phyloP scores from a whole-genome alignment of 2,113 vertebrate species.

The Hemiprocne comata region DNA sequence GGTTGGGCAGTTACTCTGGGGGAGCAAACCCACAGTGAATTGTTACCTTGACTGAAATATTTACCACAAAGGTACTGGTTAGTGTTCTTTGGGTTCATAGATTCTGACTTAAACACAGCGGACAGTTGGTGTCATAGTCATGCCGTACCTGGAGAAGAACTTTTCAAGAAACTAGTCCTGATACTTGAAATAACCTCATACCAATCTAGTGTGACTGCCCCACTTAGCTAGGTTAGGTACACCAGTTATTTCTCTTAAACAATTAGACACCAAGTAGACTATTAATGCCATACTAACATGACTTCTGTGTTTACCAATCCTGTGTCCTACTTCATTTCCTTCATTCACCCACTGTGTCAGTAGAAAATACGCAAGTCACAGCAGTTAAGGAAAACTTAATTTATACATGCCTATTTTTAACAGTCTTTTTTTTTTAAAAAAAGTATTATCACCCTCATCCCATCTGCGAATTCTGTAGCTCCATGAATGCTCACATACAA shows the following conservation, averaged over 20 bases:
- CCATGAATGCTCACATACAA: not conserved
- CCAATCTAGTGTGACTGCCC: not conserved
- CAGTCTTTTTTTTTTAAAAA: not conserved
- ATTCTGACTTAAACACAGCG: accelerated
- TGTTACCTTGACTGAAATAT: accelerated
- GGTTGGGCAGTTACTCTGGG: not conserved
- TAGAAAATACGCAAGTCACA: not conserved
- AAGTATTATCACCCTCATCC: not conserved
- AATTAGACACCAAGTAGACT: not conserved
- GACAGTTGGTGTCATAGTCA: no score
- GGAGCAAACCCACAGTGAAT: not conserved
- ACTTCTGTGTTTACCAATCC: not conserved
- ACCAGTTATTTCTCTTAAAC: not conserved
- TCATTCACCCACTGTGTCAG: accelerated
- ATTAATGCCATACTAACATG: accelerated
- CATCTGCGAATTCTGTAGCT: not conserved
- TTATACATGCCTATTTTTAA: not conserved
- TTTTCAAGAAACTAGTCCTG: not conserved
- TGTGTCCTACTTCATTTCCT: not conserved
- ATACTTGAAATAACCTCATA: not conserved
- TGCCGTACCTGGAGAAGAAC: not conserved
- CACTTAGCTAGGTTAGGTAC: not conserved
- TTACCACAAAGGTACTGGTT: not conserved
- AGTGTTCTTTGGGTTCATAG: accelerated
- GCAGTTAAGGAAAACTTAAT: not conserved